Base-by-base conservation (phyloP, 2,113 vertebrate genomes). In the Odocoileus virginianus region DNA sequence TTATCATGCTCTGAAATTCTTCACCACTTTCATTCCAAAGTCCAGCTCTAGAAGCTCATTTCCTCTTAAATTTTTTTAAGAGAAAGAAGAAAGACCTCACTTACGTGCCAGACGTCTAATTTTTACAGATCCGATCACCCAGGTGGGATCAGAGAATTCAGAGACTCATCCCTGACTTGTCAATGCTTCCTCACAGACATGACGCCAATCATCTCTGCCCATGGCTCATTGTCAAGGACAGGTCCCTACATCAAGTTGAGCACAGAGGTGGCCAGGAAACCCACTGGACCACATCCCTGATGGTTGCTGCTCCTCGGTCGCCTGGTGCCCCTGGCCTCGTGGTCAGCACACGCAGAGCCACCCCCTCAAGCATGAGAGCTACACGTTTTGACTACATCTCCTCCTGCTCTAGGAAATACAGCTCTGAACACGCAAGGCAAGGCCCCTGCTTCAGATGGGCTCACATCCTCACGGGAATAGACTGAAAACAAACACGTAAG, bases 321-420 rank as follows among this genome's bases (percentile, higher is more conserved):
- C 3, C 55, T 15, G 1, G 28, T 2, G 0, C 15, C 17, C 45
- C 54, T 1, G 1, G 3, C 7, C 1, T 1, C 0, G 7, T 6
- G 2, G 40, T 12, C 25, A 28, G 45, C n/a, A 25, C 33, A 27
- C 0, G 1, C 54, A 1, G 45, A 25, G 7, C 6, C 58, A 16
- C 17, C 30, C 11, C 9, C 23, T 50, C 45, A 19, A 13, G 1
- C 15, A 36, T n/a, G 15, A 6, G 3, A 23, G 12, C 23, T 15
- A 6, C 50, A 12, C 6, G 3, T 25, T 61, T 15, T 8, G 7
- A 55, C 27, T 33, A 21, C 30, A 47, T 23, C 10, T n/a, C 64
- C 15, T 57, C 8, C 3, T 17, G 57, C 14, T 12, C 76, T 23
- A 27, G 52, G 78, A 94, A 33, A 33, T 4, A 28, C 28, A n/a